Base-by-base conservation (phyloP, 2,888 invertebrate genomes). In the Drosophila nigritarsus region DNA sequence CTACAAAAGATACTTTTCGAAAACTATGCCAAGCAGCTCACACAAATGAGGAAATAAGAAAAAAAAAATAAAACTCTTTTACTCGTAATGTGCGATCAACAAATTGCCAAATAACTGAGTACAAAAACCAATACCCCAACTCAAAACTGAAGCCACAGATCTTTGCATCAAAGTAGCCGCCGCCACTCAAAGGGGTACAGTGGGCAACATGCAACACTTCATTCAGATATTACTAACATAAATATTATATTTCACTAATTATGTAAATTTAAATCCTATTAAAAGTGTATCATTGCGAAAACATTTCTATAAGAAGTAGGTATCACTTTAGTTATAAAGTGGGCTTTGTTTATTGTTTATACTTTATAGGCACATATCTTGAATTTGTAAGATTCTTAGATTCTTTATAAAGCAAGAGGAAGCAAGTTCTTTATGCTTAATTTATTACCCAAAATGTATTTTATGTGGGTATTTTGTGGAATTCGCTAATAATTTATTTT, bases 71-170 rank as follows among this genome's bases (percentile, higher is more conserved):
- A 56, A 68, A 64, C 66, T 71, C 71, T 83, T 72, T 75, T 67
- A 64, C 80, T 65, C 73, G 60, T 62, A 80, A 75, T 75, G 83
- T 80, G 73, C 72, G 72, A 82, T 73, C 76, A 82, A 85, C 84
- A 85, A 85, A 85, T 85, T 89, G 89, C 84, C 89, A 83, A 85
- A 85, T 89, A 68, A 73, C 78, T 72, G 77, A 67, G 55, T 36
- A 55, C 60, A 78, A 71, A 68, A 75, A 66, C 66, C 75, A 75
- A 67, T 62, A 65, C 66, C 40, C 56, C 54, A 66, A 69, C 48
- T 53, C 51, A 48, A 63, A 71, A 53, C 56, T 11, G 34, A 55
- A 68, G 69, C 68, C 75, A 38, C 30, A 65, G 85, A 87, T 87
- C 83, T 85, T 49, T 69, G 54, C 75, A 72, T 83, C 83, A 83